Percentiles rank a stretch among this genome's conserved stretches.
phyloP scores from a whole-genome alignment of 1,140 invertebrate genomes.

The Laupala kohalensis region DNA sequence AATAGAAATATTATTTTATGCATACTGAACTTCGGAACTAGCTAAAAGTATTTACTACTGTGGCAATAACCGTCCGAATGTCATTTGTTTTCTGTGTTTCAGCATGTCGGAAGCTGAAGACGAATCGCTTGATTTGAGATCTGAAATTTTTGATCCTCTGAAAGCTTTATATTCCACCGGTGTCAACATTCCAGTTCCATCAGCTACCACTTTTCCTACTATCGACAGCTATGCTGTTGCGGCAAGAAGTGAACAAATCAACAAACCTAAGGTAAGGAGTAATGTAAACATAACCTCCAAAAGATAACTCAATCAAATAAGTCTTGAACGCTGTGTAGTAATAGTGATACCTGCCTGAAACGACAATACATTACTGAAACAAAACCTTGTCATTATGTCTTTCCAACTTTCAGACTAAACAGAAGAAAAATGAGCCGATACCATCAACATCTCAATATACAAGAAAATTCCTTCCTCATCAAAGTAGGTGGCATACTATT shows the following conservation, averaged over 20 bases:
- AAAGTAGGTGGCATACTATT: too few relatives aligned
- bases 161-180: slow-evolving; percentile 11
- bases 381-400: background rate
- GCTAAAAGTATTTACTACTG: too few relatives aligned
- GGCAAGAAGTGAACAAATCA: background rate
- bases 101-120: background rate
- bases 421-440: background rate
- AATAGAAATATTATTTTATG: too few relatives aligned
- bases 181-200: slow-evolving; percentile 8
- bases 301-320: background rate
- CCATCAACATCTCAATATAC: background rate
- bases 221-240: slow-evolving; percentile 10
- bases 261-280: background rate
- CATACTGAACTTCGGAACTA: too few relatives aligned
- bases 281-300: background rate
- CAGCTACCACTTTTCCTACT: slow-evolving; percentile 10
- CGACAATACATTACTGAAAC: background rate
- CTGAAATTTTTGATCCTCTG: slow-evolving; percentile 3
- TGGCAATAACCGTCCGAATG: background rate
- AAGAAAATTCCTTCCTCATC: background rate
- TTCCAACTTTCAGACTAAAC: background rate
- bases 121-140: background rate
- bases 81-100: background rate
- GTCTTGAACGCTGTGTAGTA: too few relatives aligned
- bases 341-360: too few relatives aligned